Evolutionary conservation across 2,113 vertebrate species (phyloP).

Genomic region (Tor tambroides): DNA sequence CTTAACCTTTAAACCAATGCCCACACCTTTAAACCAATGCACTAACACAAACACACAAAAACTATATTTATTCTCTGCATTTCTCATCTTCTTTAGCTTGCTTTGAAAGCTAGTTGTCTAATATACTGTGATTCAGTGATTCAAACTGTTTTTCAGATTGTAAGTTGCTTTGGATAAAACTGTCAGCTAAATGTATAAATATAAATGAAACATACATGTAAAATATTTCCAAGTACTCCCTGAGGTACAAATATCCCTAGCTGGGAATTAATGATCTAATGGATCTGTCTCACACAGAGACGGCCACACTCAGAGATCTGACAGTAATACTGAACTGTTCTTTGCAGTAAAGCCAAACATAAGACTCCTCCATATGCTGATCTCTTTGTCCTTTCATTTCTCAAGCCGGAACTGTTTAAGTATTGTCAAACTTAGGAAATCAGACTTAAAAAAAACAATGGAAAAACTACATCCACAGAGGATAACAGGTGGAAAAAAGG

Average conservation of each 20-base stretch:
- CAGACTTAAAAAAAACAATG: background rate
- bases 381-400: background rate
- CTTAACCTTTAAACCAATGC: too few relatives aligned
- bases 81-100: too few relatives aligned
- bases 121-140: too few relatives aligned
- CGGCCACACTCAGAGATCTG: background rate
- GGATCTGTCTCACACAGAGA: background rate
- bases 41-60: too few relatives aligned
- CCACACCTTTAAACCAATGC: too few relatives aligned
- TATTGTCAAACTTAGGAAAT: background rate
- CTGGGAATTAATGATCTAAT: background rate
- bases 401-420: background rate
- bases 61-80: too few relatives aligned
- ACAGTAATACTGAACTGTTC: background rate
- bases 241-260: background rate
- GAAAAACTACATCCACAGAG: background rate
- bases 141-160: too few relatives aligned
- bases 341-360: background rate
- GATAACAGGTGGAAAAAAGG: background rate
- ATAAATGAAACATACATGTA: too few relatives aligned
- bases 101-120: too few relatives aligned
- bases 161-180: too few relatives aligned
- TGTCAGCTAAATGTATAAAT: too few relatives aligned
- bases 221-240: background rate
- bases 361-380: constrained; percentile 5